phyloP scores from a whole-genome alignment of 1,140 invertebrate genomes.

The Bicyclus anynana region DNA sequence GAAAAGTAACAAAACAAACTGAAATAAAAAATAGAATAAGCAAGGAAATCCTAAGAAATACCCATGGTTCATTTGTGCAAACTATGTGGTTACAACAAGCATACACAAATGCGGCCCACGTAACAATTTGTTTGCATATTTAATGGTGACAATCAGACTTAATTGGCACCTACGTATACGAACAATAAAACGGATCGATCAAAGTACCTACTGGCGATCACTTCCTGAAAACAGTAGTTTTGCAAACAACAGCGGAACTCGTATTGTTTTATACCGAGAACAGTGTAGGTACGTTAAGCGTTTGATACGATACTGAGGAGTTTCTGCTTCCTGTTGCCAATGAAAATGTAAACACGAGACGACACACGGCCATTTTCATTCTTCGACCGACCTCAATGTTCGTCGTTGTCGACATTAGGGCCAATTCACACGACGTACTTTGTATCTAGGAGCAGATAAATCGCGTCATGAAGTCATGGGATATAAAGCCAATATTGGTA shows the following conservation, averaged over 20 bases:
- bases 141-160: constrained; percentile 11
- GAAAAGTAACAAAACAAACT: too few relatives aligned
- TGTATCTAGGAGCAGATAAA: too few relatives aligned
- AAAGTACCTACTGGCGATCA: constrained; percentile 29
- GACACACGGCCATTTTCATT: neutral
- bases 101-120: neutral
- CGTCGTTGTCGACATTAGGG: neutral
- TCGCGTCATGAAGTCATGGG: too few relatives aligned
- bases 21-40: too few relatives aligned
- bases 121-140: neutral
- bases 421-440: neutral
- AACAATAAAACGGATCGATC: constrained; percentile 41
- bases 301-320: constrained; percentile 58
- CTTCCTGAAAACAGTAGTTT: constrained; percentile 67
- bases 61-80: too few relatives aligned
- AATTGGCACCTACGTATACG: constrained; percentile 1
- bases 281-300: too few relatives aligned
- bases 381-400: neutral
- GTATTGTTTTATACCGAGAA: constrained; percentile 73
- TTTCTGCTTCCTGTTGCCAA: constrained; percentile 72
- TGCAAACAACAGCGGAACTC: constrained; percentile 70
- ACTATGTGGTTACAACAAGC: too few relatives aligned
- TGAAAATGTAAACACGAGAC: constrained; percentile 61
- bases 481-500: too few relatives aligned
- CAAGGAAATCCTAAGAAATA: too few relatives aligned